Evolutionary conservation across 2,113 vertebrate species (phyloP).

Genomic region (Urocolius indicus): DNA sequence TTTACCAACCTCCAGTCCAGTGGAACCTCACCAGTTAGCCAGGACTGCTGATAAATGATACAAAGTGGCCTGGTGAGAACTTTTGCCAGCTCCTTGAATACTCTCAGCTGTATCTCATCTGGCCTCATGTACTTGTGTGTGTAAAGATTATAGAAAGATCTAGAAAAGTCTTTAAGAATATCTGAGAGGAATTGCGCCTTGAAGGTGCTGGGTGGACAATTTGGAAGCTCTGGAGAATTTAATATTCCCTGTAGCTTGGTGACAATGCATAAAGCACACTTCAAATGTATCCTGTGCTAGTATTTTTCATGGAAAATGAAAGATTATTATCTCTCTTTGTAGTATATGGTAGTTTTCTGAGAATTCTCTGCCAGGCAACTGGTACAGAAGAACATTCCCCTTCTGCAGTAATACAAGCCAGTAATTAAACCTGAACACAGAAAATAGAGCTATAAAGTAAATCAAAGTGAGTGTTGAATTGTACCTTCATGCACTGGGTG

Average conservation of each 20-base stretch:
- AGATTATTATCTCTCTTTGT: constrained; percentile 40
- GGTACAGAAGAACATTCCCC: constrained; percentile 17
- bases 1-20: neutral
- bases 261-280: neutral
- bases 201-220: neutral
- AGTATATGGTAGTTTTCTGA: constrained; percentile 1
- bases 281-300: neutral
- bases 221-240: constrained; percentile 1
- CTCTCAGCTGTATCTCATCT: neutral
- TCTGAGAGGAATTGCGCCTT: neutral
- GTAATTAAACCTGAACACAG: constrained; percentile 45
- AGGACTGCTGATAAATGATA: neutral
- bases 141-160: neutral
- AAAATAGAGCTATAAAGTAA: constrained; percentile 11
- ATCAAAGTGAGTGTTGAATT: constrained; percentile 55
- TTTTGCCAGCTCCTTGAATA: neutral
- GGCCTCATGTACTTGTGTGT: neutral
- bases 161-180: neutral
- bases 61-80: neutral
- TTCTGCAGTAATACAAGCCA: constrained; percentile 41
- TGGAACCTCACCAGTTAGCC: neutral
- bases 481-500: neutral
- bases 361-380: constrained; percentile 34
- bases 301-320: constrained; percentile 53
- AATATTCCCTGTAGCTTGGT: neutral